Evolutionary conservation across 2,113 vertebrate genomes (phyloP).

Genomic region (Crotophaga sulcirostris): DNA sequence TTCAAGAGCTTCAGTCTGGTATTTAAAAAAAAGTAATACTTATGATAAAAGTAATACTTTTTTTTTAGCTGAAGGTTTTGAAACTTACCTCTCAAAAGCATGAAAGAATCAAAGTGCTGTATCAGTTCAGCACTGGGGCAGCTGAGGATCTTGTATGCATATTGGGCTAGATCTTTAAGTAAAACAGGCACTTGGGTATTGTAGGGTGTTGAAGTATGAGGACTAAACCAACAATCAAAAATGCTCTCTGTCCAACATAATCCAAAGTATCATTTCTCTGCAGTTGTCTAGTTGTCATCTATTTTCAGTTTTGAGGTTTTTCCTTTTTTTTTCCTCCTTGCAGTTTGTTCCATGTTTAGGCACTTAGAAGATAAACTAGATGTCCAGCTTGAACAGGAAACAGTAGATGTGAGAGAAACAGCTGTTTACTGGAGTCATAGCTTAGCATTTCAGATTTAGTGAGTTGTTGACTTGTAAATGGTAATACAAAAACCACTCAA

Average conservation of each 20-base stretch:
- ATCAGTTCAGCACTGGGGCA: not conserved
- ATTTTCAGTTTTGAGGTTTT: constrained; percentile 15
- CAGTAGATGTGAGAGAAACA: constrained; percentile 35
- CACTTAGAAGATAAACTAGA: constrained; percentile 16
- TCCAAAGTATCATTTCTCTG: not conserved
- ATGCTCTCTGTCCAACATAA: not conserved
- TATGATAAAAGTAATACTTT: not conserved
- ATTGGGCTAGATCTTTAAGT: constrained; percentile 24
- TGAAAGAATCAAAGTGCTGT: not conserved
- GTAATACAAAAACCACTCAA: constrained; percentile 10
- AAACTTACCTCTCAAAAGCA: constrained; percentile 11
- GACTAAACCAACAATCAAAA: constrained; percentile 16
- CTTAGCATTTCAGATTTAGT: constrained; percentile 54
- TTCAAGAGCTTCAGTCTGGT: not conserved
- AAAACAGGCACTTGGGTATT: not conserved
- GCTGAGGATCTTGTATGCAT: not conserved
- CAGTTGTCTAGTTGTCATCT: not conserved
- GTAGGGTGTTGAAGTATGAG: constrained; percentile 7
- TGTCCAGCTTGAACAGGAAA: not conserved
- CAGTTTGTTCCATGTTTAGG: constrained; percentile 34
- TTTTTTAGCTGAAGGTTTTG: constrained; percentile 28
- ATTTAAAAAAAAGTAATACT: not conserved
- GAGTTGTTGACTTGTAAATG: constrained; percentile 64
- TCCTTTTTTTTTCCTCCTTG: not conserved
- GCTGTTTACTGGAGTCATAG: constrained; percentile 53